Base-by-base conservation (phyloP, 1,140 invertebrate genomes). In the Propsilocerus akamusi region DNA sequence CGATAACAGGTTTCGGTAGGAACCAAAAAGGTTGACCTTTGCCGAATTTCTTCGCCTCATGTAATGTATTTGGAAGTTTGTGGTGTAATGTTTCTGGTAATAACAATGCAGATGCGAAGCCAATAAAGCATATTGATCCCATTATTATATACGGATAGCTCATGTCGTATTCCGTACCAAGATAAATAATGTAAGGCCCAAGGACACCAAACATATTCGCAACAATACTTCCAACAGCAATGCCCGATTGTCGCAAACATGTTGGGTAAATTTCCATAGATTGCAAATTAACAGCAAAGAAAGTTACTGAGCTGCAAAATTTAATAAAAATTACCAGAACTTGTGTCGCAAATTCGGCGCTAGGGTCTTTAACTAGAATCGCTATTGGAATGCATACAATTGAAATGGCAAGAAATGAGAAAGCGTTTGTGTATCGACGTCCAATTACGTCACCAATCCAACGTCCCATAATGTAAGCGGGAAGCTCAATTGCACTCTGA, bases 61-160 rank as follows among this genome's bases (percentile, higher is more conserved):
- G 67, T 17, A 85, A 59, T 4, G 80, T 81, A 54, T 82, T 78
- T 14, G 82, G 81, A 25, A 83, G 65, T 53, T 76, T 74, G 47
- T 76, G 69, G 52, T 81, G 74, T 20, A 80, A 61, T 0, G 81
- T 84, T 65, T 86, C 81, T 1, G 81, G 80, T 22, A 86, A 63
- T 49, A 80, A 75, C 3, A 80, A 54, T 4, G 73, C 72, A 1
- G 73, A 55, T 4, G 72, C 59, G 4, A 72, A 74, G 14, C 74
- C 76, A 4, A 72, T 49, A 22, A 79, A 58, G 22, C 75, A 72
- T 10, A 78, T 59, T 5, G 64, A 60, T 11, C 68, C 61, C 61
- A 75, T 68, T 34, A 78, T 66, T 51, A 69, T 64, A 48, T 74
- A 79, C 62, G 82, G 67, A 41, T 63, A 69, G 58, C 58, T 65